Evolutionary conservation across 2,113 vertebrate genomes (phyloP), one percentile per base, ranked within the genome.

Genomic region (Neotoma lepida): DNA sequence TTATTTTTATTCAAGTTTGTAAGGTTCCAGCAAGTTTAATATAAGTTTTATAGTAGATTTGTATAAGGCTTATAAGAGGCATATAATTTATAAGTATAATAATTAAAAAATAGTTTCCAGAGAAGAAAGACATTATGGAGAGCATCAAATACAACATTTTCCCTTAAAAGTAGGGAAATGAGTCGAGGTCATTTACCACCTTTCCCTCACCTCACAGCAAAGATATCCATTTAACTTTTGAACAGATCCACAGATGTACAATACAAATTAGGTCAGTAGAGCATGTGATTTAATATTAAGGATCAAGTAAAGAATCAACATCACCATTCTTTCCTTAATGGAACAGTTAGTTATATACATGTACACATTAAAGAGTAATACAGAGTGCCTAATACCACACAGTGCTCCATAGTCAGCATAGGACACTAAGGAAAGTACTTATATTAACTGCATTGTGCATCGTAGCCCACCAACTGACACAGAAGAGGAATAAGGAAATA

Each of bases 71-170:
- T 87, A 74, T 84, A 73, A 64, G 64, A 86, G 71, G 7, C 20
- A 94, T 61, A 81, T 91, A 54, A 94, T 87, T 95, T 86, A 35
- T 76, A 89, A 92, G 24, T 61, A 28, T 4, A 94, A 82, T 81
- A 24, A 76, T 80, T 88, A 26, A 81, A 73, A 85, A 82, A 58
- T 64, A 70, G n/a, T 68, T 81, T 90, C 74, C 68, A 71, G 30
- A 51, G 26, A 49, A 89, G 33, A 86, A 78, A 81, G 63, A 87
- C 7, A 93, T 30, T 76, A 94, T 89, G 44, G 24, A 90, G 44
- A 89, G 2, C 17, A 90, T 77, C 17, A 74, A 39, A n/a, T 39
- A 46, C 26, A 61, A 70, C 20, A 51, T 14, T 91, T 84, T 91
- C 56, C 82, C 86, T 95, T 49, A 64, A n/a, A 94, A 70, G 66